Evolutionary conservation across 2,888 invertebrate genomes (phyloP).

Genomic region (Cactoblastis cactorum): DNA sequence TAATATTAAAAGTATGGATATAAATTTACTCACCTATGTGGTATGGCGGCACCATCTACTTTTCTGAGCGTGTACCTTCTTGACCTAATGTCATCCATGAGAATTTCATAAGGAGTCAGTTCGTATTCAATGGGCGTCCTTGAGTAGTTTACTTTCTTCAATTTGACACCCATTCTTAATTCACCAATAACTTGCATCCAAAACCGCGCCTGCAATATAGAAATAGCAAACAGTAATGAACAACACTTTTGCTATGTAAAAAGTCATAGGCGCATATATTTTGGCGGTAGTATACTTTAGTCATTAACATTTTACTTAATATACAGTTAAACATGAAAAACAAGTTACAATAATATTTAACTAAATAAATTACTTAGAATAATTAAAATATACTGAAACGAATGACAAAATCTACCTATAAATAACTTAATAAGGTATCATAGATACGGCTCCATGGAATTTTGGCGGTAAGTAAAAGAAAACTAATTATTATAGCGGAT

Average conservation of each 20-base stretch:
- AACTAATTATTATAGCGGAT: too few relatives aligned
- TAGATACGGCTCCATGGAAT: too few relatives aligned
- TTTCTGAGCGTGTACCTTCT: slow-evolving; percentile 94
- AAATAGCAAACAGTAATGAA: slow-evolving; percentile 27
- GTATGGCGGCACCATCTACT: slow-evolving; percentile 88
- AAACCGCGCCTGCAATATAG: slow-evolving; percentile 87
- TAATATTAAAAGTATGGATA: too few relatives aligned
- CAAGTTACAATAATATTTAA: too few relatives aligned
- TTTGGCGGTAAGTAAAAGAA: too few relatives aligned
- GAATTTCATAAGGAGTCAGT: slow-evolving; percentile 96
- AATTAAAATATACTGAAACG: too few relatives aligned
- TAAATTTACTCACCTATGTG: slow-evolving; percentile 71
- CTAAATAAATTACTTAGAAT: too few relatives aligned
- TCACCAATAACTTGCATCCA: slow-evolving; percentile 98
- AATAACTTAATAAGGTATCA: too few relatives aligned
- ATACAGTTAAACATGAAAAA: too few relatives aligned
- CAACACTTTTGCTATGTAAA: slow-evolving; percentile 34
- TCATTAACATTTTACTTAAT: too few relatives aligned
- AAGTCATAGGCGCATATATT: slow-evolving; percentile 37
- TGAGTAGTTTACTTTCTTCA: slow-evolving; percentile 91
- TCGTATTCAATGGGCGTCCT: slow-evolving; percentile 93
- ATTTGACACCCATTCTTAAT: slow-evolving; percentile 92
- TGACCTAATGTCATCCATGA: slow-evolving; percentile 97
- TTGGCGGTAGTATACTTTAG: too few relatives aligned
- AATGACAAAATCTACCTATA: too few relatives aligned